Base-by-base conservation (phyloP, 1,140 invertebrate genomes). In the Leptinotarsa undecemlineata region DNA sequence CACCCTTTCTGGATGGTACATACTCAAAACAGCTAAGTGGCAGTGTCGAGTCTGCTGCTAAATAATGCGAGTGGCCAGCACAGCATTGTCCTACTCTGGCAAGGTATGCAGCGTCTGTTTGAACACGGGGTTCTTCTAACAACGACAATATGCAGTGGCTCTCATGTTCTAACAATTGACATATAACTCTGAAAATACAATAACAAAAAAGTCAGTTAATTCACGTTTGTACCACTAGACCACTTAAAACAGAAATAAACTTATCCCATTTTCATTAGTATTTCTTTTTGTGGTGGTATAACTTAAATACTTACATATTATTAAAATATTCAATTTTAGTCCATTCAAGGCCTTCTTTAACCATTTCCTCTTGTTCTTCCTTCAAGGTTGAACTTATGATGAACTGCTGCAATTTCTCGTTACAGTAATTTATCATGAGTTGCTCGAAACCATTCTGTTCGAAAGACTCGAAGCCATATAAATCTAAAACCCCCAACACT, bases 371-470 rank as follows among this genome's bases (percentile, higher is more conserved):
- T 85, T 96, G 95, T 85, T 95, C 92, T 75, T 92, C 88, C 80
- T 92, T 92, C 74, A 94, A 85, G 66, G 92, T 91, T 60, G 89
- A 84, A 75, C 88, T 88, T 47, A 87, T 90, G 77, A 94, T 90
- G 76, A 92, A 89, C 80, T 93, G 93, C 83, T 96, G 94, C 70
- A 96, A 88, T 84, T 95, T 95, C 85, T 97, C 95, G 83, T 95
- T 95, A 83, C 94, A 95, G 85, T 95, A 96, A 88, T 97, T 97
- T 79, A 96, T 95, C 71, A 95, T 91, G 81, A 96, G 91, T 85
- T 96, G 93, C 85, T 92, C 91, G 78, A 94, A 92, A 23, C 88
- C 87, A 86, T 93, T 93, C 74, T 86, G 85, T 76, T 95, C 91
- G 73, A 95, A 90, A 61, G 91, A 89, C 87, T 96, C 95, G 86